phyloP scores from a whole-genome alignment of 2,888 invertebrate species.

The Aphodius sticticus region DNA sequence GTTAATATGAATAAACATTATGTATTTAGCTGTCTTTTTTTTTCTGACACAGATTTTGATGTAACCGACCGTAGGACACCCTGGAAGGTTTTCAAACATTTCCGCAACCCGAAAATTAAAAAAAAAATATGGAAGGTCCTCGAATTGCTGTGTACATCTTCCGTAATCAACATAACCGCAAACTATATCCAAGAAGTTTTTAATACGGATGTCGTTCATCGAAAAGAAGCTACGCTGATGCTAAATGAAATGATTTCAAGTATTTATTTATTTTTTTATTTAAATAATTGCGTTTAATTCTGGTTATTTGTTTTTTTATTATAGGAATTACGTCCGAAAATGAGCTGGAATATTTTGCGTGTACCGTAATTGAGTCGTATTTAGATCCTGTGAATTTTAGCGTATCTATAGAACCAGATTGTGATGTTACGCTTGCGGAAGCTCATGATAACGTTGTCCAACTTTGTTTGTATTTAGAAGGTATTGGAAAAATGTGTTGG shows the following conservation, averaged over 20 bases:
- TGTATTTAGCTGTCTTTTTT: slow-evolving; percentile 19
- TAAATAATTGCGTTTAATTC: neutral
- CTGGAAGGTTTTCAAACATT: slow-evolving; percentile 72
- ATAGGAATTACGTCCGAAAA: neutral
- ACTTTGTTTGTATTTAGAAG: slow-evolving; percentile 74
- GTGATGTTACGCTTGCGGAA: slow-evolving; percentile 52
- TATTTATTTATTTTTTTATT: slow-evolving; percentile 46
- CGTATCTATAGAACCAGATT: slow-evolving; percentile 58
- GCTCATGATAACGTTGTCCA: slow-evolving; percentile 73
- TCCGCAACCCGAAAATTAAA: slow-evolving; percentile 62
- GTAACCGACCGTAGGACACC: slow-evolving; percentile 58
- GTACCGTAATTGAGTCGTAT: slow-evolving; percentile 51
- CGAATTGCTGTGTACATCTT: slow-evolving; percentile 64
- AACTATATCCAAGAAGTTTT: slow-evolving; percentile 71
- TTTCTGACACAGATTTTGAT: slow-evolving; percentile 52
- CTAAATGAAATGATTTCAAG: slow-evolving; percentile 67
- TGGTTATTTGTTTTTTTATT: neutral
- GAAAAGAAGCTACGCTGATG: slow-evolving; percentile 69
- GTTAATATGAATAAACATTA: slow-evolving; percentile 21
- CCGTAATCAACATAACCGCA: slow-evolving; percentile 65
- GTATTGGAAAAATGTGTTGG: slow-evolving; percentile 70
- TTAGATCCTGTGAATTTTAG: slow-evolving; percentile 65
- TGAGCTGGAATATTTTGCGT: neutral
- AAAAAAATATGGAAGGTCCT: slow-evolving; percentile 66
- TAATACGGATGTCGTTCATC: slow-evolving; percentile 60